Evolutionary conservation across 2,888 invertebrate species (phyloP).

Genomic region (Drosophila maculinotata): DNA sequence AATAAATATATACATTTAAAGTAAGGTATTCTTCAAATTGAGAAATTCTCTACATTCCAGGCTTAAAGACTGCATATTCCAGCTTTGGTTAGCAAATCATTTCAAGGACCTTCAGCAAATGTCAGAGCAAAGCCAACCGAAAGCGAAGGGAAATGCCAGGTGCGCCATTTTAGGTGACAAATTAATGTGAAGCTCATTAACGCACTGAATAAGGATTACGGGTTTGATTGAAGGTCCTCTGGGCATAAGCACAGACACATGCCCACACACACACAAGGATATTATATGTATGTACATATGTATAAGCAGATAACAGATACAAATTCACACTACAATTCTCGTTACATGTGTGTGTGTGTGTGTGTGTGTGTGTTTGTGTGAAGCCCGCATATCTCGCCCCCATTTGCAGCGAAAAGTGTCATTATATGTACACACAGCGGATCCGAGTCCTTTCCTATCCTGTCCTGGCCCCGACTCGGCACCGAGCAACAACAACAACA

Average conservation of each 20-base stretch:
- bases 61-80: conserved; percentile 9
- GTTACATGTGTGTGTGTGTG: conserved; percentile 5
- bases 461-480: conserved; percentile 27
- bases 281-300: conserved; percentile 47
- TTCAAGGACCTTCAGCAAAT: conserved; percentile 60
- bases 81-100: conserved; percentile 41
- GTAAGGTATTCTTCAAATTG: too few species aligned
- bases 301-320: conserved; percentile 63
- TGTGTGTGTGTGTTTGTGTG: conserved; percentile 34
- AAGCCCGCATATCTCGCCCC: conserved; percentile 64
- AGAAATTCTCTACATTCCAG: not conserved
- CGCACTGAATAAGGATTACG: conserved; percentile 81
- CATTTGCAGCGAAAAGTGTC: conserved; percentile 71
- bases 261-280: conserved; percentile 36
- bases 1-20: too few species aligned
- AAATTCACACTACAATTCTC: conserved; percentile 41
- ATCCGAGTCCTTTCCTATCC: conserved; percentile 18
- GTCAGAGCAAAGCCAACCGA: conserved; percentile 37
- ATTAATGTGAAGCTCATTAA: conserved; percentile 79
- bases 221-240: conserved; percentile 80
- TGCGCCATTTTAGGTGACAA: conserved; percentile 74
- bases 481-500: conserved; percentile 41
- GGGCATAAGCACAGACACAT: conserved; percentile 58
- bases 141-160: conserved; percentile 57
- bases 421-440: conserved; percentile 62